Base-by-base conservation (phyloP, 2,888 invertebrate species). In the Morpho deidamia region DNA sequence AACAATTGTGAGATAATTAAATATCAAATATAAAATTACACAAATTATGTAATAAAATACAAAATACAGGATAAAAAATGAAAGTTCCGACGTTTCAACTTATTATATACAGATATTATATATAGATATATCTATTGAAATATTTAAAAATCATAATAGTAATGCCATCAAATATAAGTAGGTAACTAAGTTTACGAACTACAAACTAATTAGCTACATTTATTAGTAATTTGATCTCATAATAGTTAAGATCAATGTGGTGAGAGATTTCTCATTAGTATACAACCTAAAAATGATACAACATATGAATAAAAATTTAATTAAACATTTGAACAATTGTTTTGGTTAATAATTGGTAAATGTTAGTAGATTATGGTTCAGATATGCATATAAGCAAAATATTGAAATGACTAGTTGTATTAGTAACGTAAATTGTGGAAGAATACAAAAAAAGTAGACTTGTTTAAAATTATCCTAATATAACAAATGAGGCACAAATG, bases 281-380 rank as follows among this genome's bases (percentile, higher is more conserved):
- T 83, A 81, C 78, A 82, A 76, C 74, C 71, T 78, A 81, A 8
- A 48, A 75, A 41, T 8, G n/a, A 76, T 76, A 84, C 83, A 87
- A 87, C 85, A 69, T 77, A 79, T 77, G 78, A 75, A 86, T 87
- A 88, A 84, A 88, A 86, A 37, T 37, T 88, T 86, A 85, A 75
- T 83, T 83, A 83, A 85, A 74, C 74, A 76, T 74, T 74, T 80
- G 80, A 87, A 87, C 86, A 87, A 86, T 84, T 61, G 69, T 77
- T 87, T 88, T 88, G 87, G 88, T 86, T 84, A 85, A 78, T 82
- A 78, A 61, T 70, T 70, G 71, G 71, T 69, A 67, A 65, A 62
- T 52, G 59, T 56, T 59, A 58, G 55, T 66, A 61, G 32, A 52
- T 47, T 45, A 11, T 11, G 14, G 33, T 48, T 45, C 53, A 49